These are phyloP conservation scores for Crocuta crocuta DNA, from an alignment of 2,113 vertebrate genomes.

Conservation along the genomic window DNA sequence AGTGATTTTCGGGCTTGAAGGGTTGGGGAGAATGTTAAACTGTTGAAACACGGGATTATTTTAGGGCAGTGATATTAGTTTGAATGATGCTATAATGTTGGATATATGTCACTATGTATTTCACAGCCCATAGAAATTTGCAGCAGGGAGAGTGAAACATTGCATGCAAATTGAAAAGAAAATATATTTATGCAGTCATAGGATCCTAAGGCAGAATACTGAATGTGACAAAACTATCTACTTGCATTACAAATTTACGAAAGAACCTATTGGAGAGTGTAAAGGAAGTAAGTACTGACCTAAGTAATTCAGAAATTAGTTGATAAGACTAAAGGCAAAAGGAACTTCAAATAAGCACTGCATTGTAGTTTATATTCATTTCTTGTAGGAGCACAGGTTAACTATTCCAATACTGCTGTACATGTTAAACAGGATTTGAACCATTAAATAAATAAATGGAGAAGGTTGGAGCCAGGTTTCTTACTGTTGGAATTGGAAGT, in stretches of 20 bases:
- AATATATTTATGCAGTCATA: not conserved
- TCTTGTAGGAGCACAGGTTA: not conserved
- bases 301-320: not conserved
- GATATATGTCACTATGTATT: not conserved
- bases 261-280: not conserved
- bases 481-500: not conserved
- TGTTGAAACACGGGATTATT: not conserved
- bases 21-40: not conserved
- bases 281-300: not conserved
- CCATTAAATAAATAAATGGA: not conserved
- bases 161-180: not conserved
- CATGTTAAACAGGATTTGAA: not conserved
- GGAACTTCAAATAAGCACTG: not conserved
- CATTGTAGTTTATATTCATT: not conserved
- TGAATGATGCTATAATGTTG: not conserved
- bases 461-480: not conserved
- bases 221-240: not conserved
- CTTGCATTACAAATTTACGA: not conserved
- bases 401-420: not conserved
- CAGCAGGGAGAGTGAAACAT: not conserved
- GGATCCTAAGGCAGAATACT: not conserved
- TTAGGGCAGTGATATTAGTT: not conserved
- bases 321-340: not conserved
- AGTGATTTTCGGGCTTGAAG: not conserved
- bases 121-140: not conserved